phyloP scores from a whole-genome alignment of 2,113 vertebrate genomes.

The Stictonetta naevosa region DNA sequence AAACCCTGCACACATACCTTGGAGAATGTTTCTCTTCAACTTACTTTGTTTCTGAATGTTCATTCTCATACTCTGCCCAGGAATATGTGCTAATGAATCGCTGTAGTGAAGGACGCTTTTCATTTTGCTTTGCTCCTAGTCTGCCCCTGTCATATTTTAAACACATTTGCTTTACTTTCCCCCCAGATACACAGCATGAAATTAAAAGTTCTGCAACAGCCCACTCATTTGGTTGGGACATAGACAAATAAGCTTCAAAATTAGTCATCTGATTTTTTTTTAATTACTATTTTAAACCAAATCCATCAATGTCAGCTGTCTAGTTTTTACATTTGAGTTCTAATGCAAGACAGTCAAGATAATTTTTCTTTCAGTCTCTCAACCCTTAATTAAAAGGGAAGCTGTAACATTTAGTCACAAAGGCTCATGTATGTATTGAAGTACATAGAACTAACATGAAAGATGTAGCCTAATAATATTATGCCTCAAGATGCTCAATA shows the following conservation, averaged over 20 bases:
- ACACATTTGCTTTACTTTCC: neutral
- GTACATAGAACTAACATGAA: accelerated
- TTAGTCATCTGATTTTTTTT: neutral
- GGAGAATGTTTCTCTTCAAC: neutral
- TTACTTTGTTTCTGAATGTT: slow-evolving; percentile 84
- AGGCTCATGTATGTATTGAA: neutral
- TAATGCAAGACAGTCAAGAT: neutral
- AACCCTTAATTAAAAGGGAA: neutral
- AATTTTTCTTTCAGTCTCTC: neutral
- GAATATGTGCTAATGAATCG: slow-evolving; percentile 89
- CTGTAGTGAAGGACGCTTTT: slow-evolving; percentile 86
- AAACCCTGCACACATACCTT: neutral
- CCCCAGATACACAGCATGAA: neutral
- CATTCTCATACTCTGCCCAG: slow-evolving; percentile 86
- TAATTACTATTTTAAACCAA: neutral
- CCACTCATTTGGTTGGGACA: neutral
- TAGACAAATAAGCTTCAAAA: neutral
- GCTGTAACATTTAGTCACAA: neutral
- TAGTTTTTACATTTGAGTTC: neutral
- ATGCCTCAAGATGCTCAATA: neutral
- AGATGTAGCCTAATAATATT: neutral
- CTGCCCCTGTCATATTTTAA: slow-evolving; percentile 70
- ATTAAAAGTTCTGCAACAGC: neutral
- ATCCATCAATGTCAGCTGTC: neutral
- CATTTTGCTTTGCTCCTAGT: slow-evolving; percentile 80